Conservation (phyloP, 2,113 vertebrate genomes). For the Scytalopus superciliaris region DNA sequence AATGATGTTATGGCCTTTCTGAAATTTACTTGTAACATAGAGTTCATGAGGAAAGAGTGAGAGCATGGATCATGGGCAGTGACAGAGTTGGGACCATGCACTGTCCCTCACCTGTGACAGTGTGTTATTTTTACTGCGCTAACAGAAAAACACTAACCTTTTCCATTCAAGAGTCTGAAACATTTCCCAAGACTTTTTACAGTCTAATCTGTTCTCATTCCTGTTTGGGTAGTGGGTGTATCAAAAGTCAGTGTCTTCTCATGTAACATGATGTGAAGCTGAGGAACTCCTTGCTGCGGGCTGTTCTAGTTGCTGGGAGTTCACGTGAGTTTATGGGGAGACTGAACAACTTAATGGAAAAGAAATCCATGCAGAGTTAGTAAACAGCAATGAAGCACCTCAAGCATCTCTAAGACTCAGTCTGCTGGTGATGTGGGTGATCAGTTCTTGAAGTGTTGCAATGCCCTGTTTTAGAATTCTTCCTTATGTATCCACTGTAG, state of each 20-base stretch:
- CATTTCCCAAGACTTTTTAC: not conserved
- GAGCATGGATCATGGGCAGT: fast-evolving
- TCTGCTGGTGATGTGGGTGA: not conserved
- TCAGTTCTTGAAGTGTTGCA: not conserved
- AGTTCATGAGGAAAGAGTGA: not conserved
- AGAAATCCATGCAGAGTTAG: not conserved
- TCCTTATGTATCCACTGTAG: not conserved
- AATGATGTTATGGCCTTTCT: not conserved
- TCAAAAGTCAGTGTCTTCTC: not conserved
- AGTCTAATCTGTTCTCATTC: not conserved
- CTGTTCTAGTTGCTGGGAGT: not conserved
- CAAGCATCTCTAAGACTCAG: not conserved
- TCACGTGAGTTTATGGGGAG: not conserved
- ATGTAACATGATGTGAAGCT: not conserved
- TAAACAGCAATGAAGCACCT: not conserved
- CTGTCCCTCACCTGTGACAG: not conserved
- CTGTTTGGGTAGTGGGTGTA: not conserved
- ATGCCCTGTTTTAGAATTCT: not conserved
- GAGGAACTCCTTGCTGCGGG: not conserved
- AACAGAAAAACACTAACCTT: not conserved
- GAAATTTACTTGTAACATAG: not conserved
- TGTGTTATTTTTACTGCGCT: not conserved
- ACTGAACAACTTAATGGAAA: not conserved
- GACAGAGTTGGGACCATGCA: not conserved
- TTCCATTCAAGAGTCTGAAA: not conserved